phyloP scores from a whole-genome alignment of 2,888 invertebrate genomes.

The Tricholauxania praeusta region DNA sequence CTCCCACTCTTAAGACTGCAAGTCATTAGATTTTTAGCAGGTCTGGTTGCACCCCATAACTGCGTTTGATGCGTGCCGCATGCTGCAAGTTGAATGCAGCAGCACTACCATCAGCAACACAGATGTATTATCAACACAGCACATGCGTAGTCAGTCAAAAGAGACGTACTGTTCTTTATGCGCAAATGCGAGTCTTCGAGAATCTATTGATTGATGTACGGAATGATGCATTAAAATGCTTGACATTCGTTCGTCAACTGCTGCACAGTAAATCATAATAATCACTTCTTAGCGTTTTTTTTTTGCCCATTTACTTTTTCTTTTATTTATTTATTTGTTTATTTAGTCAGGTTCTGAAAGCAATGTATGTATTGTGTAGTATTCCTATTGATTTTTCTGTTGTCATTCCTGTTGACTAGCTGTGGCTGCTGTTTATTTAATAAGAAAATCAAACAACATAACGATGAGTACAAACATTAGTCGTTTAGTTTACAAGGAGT shows the following conservation, averaged over 20 bases:
- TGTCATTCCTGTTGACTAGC: slow-evolving; percentile 16
- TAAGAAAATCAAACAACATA: slow-evolving; percentile 20
- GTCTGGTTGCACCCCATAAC: too few species aligned
- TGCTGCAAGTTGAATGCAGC: too few species aligned
- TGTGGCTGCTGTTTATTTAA: slow-evolving; percentile 44
- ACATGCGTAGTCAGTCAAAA: too few species aligned
- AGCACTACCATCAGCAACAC: not conserved
- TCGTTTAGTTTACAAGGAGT: too few species aligned
- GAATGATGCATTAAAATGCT: slow-evolving; percentile 60
- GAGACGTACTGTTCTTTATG: not conserved
- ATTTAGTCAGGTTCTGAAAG: slow-evolving; percentile 16
- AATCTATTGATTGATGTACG: slow-evolving; percentile 34
- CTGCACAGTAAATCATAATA: slow-evolving; percentile 40
- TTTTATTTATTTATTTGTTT: slow-evolving; percentile 28
- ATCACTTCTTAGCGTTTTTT: slow-evolving; percentile 15
- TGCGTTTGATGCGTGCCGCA: too few species aligned
- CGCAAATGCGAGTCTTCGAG: slow-evolving; percentile 15
- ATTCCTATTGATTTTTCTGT: slow-evolving; percentile 11
- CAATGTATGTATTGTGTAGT: not conserved
- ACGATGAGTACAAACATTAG: too few species aligned
- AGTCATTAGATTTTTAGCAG: too few species aligned
- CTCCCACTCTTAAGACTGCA: too few species aligned
- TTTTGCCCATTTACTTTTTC: slow-evolving; percentile 11
- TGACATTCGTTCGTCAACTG: slow-evolving; percentile 47
- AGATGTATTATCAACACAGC: not conserved